A percentile compares a stretch with the other conserved stretches of the same genome.
Evolutionary conservation across 2,888 invertebrate species (phyloP).

Genomic region (Lissocephala sabroskyi): DNA sequence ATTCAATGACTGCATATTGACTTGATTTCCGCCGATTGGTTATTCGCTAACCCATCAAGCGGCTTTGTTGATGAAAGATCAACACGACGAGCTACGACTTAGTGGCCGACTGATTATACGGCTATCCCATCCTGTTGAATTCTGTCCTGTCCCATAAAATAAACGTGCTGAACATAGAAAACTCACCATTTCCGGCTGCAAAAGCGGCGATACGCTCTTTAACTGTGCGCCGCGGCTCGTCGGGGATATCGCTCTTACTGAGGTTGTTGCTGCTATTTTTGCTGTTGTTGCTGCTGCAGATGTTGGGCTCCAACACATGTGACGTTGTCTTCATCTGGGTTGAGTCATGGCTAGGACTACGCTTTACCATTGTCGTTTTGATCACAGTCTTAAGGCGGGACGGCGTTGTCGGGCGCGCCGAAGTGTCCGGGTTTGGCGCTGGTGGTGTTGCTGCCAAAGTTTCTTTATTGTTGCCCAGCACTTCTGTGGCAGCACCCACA

Average conservation of each 20-base stretch:
- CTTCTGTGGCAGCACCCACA: conserved; percentile 54
- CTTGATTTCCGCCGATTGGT: no score
- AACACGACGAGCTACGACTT: no score
- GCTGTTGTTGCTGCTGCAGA: conserved; percentile 35
- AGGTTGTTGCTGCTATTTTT: conserved; percentile 21
- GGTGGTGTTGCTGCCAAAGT: conserved; percentile 45
- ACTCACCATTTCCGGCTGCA: conserved; percentile 69
- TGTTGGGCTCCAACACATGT: conserved; percentile 46
- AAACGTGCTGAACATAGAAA: no score
- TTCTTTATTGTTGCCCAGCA: conserved; percentile 58
- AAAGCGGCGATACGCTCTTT: conserved; percentile 68
- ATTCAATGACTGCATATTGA: no score
- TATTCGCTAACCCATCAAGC: no score
- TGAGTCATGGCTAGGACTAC: conserved; percentile 69
- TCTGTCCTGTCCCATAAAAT: no score
- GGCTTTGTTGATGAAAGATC: no score
- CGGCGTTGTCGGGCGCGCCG: conserved; percentile 64
- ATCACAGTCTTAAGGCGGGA: conserved; percentile 69
- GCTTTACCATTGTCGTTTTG: conserved; percentile 70
- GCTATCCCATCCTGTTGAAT: no score
- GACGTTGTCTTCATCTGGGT: conserved; percentile 26
- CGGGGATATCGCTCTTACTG: no score
- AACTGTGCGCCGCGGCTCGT: conserved; percentile 54
- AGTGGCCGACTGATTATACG: no score
- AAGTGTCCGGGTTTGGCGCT: conserved; percentile 24